Base-by-base conservation (phyloP, 2,797 vertebrate genomes). In the Brachyalestes nurse region DNA sequence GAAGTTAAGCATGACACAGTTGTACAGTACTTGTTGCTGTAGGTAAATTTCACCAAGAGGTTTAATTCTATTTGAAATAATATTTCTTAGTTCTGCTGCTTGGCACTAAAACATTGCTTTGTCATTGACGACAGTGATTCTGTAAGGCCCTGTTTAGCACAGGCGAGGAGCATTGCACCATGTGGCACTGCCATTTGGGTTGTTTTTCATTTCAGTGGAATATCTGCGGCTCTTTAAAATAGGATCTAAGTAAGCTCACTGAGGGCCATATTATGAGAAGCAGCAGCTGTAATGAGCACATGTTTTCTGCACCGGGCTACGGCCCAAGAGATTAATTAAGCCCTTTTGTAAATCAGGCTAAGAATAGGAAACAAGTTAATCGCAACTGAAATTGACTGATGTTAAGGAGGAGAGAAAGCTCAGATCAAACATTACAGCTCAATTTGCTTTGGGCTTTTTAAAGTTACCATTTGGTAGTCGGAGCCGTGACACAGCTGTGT, bases 311-410 rank as follows among this genome's bases (percentile, higher is more conserved):
- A 90, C 90, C 88, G 89, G 89, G 86, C 76, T 83, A 75, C 83
- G 83, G 88, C 93, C 87, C 89, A 77, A 69, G 91, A 93, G 93
- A 93, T 90, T 93, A 92, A 95, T 94, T 94, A 94, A 90, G 86
- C 79, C 66, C 84, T 83, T 92, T 93, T 93, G 91, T 94, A 89
- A 88, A 88, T 78, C 81, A 89, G 88, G 88, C 89, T 89, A 77
- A 77, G 71, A 86, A 84, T 87, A 84, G 83, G 80, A 92, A 89
- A 90, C 88, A 83, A 88, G 88, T 89, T 94, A 90, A 92, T 93
- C 88, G 88, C 77, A 91, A 90, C 86, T 77, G 85, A 91, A 91
- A 80, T 89, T 89, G 88, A 92, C 87, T 87, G 86, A 86, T 81
- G 87, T 88, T 88, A 88, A 84, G 72, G 70, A 85, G 82, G 86